A percentile compares a stretch with the other conserved stretches of the same genome.
Evolutionary conservation across 2,888 invertebrate genomes (phyloP).

Genomic region (Oscheius sp.): DNA sequence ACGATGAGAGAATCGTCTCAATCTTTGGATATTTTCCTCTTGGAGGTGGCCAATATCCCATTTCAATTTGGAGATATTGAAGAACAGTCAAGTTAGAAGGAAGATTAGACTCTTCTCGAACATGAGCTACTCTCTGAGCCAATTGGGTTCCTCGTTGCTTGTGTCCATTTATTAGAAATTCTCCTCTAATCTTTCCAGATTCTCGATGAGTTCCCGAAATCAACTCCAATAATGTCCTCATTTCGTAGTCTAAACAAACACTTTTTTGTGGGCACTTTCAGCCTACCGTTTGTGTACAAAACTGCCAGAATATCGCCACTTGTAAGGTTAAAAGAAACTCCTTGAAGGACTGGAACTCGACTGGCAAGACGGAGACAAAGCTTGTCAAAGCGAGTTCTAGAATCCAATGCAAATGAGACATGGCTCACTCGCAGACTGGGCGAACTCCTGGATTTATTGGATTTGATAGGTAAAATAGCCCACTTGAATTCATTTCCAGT

Average conservation of each 20-base stretch:
- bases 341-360: slow-evolving; percentile 76
- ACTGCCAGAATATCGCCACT: slow-evolving; percentile 90
- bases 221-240: slow-evolving; percentile 84
- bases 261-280: neutral
- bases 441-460: slow-evolving; percentile 14
- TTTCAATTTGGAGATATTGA: slow-evolving; percentile 77
- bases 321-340: slow-evolving; percentile 85
- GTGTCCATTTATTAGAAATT: slow-evolving; percentile 87
- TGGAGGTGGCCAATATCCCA: neutral
- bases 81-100: slow-evolving; percentile 88
- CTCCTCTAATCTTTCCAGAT: slow-evolving; percentile 78
- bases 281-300: slow-evolving; percentile 79
- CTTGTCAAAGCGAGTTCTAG: slow-evolving; percentile 71
- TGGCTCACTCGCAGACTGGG: slow-evolving; percentile 75
- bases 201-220: slow-evolving; percentile 80
- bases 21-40: slow-evolving; percentile 72
- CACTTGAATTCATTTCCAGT: neutral
- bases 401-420: slow-evolving; percentile 76
- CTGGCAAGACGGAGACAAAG: slow-evolving; percentile 68
- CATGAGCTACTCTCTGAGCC: slow-evolving; percentile 79
- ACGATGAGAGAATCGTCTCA: slow-evolving; percentile 86
- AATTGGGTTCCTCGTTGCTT: slow-evolving; percentile 79
- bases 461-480: neutral
- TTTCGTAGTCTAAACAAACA: slow-evolving; percentile 78
- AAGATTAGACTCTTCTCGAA: slow-evolving; percentile 79